These are phyloP conservation scores for Antheraea yamamai DNA, from an alignment of 2,888 invertebrate species.

Conservation along the genomic window DNA sequence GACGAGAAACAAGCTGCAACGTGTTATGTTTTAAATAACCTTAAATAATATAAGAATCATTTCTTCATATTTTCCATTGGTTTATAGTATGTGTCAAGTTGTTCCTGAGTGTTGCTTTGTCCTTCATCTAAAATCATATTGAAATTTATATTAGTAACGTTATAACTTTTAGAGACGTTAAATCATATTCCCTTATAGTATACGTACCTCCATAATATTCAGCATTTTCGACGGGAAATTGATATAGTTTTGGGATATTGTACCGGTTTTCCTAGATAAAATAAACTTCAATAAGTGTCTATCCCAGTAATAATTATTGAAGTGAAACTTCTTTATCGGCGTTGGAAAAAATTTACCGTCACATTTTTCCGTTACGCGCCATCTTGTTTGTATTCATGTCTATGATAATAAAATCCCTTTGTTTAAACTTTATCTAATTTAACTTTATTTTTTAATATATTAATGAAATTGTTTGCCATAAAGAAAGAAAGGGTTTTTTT, in stretches of 20 bases:
- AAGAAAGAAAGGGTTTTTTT: too few relatives aligned
- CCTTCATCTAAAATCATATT: conserved; percentile 42
- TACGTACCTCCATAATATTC: conserved; percentile 30
- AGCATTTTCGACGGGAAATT: conserved; percentile 50
- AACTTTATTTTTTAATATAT: too few relatives aligned
- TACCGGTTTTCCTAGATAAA: conserved; percentile 65
- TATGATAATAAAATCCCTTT: too few relatives aligned
- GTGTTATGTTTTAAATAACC: neutral
- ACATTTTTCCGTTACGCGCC: too few relatives aligned
- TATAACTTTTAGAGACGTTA: conserved; percentile 36
- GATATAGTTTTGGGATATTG: conserved; percentile 72
- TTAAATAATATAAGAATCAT: conserved; percentile 24
- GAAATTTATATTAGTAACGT: conserved; percentile 11
- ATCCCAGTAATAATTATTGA: too few relatives aligned
- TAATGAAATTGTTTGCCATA: too few relatives aligned
- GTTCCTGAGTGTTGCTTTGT: conserved; percentile 41
- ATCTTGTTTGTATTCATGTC: too few relatives aligned
- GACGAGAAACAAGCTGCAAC: neutral
- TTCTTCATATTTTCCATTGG: conserved; percentile 53
- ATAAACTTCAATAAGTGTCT: conserved; percentile 18
- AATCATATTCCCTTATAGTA: conserved; percentile 34
- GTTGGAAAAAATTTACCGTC: too few relatives aligned
- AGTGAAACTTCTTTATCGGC: too few relatives aligned
- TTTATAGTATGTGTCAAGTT: conserved; percentile 50
- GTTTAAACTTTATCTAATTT: too few relatives aligned